phyloP scores from a whole-genome alignment of 1,140 invertebrate genomes.

The Drosophila ironensis region DNA sequence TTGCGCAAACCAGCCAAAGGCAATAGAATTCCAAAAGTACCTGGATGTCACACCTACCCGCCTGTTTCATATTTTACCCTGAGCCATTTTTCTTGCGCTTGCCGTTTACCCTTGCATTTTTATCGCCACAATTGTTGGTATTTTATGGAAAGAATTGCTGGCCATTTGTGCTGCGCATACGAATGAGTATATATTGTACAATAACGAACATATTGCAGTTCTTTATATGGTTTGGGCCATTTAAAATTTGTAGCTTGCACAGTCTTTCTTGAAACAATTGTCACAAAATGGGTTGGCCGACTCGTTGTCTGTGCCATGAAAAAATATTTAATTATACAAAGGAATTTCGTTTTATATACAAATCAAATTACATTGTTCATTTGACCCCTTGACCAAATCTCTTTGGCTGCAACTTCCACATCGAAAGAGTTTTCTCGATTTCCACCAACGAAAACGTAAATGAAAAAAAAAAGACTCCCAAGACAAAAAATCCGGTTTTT shows the following conservation, averaged over 20 bases:
- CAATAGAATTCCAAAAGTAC: slow-evolving; percentile 62
- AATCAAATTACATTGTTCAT: slow-evolving; percentile 41
- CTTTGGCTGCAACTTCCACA: slow-evolving; percentile 51
- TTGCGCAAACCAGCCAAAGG: slow-evolving; percentile 59
- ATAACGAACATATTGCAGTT: slow-evolving; percentile 11
- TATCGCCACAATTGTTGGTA: slow-evolving; percentile 59
- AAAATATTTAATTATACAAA: slow-evolving; percentile 69
- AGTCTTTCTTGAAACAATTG: slow-evolving; percentile 3
- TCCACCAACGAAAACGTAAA: slow-evolving; percentile 4
- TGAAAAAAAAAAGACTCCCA: slow-evolving; percentile 18
- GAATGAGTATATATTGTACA: not conserved
- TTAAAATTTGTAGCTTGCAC: slow-evolving; percentile 18
- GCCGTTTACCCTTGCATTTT: slow-evolving; percentile 48
- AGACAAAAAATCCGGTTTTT: slow-evolving; percentile 61
- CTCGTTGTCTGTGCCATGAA: slow-evolving; percentile 20
- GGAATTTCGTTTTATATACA: slow-evolving; percentile 59
- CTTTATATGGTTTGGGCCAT: slow-evolving; percentile 8
- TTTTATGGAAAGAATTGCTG: slow-evolving; percentile 57
- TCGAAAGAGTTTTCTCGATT: slow-evolving; percentile 29
- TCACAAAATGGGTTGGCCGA: not conserved
- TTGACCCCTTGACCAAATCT: slow-evolving; percentile 62
- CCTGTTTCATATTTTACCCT: too few species aligned
- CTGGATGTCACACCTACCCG: slow-evolving; percentile 1
- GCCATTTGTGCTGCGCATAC: slow-evolving; percentile 43
- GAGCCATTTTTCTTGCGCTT: slow-evolving; percentile 52